Evolutionary conservation across 2,113 vertebrate genomes (phyloP).

Genomic region (Xerus inauris): DNA sequence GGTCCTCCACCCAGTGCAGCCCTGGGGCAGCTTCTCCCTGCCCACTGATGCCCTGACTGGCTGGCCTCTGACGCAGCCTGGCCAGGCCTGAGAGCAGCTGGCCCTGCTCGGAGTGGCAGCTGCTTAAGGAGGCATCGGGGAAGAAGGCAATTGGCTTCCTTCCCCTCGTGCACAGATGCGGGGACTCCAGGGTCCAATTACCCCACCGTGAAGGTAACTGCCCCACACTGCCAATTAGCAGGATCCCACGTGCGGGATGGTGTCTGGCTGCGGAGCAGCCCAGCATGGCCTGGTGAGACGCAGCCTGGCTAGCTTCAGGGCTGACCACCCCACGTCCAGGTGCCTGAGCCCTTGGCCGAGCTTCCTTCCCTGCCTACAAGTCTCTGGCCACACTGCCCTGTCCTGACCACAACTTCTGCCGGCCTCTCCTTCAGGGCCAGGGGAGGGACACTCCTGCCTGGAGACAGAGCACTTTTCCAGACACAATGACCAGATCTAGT

Average conservation of each 20-base stretch:
- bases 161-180: rapidly evolving
- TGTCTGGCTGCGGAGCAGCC: not conserved
- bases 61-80: rapidly evolving
- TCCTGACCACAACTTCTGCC: not conserved
- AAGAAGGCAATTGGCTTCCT: not conserved
- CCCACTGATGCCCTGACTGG: not conserved
- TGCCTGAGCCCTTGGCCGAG: rapidly evolving
- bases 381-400: not conserved
- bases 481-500: rapidly evolving
- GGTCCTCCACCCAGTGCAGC: not conserved
- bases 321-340: rapidly evolving
- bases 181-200: slow-evolving; percentile 69
- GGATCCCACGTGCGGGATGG: rapidly evolving
- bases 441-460: no score
- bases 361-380: no score
- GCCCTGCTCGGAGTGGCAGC: not conserved
- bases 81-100: not conserved
- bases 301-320: rapidly evolving
- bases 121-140: not conserved
- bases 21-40: rapidly evolving
- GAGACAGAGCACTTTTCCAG: not conserved
- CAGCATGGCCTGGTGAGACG: not conserved
- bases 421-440: not conserved
- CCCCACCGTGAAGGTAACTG: rapidly evolving
- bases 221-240: not conserved